These are phyloP conservation scores for Elegia similella DNA, from an alignment of 2,888 invertebrate genomes.

Conservation along the genomic window DNA sequence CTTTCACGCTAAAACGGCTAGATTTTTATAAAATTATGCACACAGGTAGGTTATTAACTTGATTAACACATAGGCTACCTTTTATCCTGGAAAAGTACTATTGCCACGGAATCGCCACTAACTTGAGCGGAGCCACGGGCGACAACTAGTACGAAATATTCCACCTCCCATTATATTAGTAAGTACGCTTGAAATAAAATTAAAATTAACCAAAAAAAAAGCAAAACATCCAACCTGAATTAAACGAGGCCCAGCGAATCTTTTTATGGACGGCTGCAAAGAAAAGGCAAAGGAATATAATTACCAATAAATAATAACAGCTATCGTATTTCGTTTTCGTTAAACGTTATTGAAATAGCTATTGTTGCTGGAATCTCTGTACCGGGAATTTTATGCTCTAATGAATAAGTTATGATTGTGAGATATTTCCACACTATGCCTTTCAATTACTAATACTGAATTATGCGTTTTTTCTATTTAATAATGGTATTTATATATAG, in stretches of 20 bases:
- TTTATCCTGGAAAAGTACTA: no score
- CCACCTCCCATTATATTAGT: not conserved
- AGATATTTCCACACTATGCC: not conserved
- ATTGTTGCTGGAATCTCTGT: not conserved
- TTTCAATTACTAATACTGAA: not conserved
- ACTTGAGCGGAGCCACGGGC: no score
- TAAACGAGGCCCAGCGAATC: not conserved
- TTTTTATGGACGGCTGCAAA: conserved; percentile 1
- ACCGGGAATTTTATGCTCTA: conserved; percentile 6
- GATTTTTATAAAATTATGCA: no score
- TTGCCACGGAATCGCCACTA: no score
- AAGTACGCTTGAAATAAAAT: not conserved
- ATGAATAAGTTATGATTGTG: conserved; percentile 14
- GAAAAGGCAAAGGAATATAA: not conserved
- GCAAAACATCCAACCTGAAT: not conserved
- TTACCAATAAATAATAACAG: not conserved
- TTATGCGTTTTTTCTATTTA: not conserved
- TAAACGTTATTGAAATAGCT: not conserved
- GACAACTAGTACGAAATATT: no score
- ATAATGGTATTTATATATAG: no score
- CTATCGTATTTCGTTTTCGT: conserved; percentile 3
- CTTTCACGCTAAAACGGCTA: no score
- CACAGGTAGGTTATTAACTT: no score
- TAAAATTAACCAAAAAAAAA: not conserved
- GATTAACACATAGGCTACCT: no score